These are phyloP conservation scores for Gobius niger DNA, from an alignment of 2,113 vertebrate species.

Conservation along the genomic window DNA sequence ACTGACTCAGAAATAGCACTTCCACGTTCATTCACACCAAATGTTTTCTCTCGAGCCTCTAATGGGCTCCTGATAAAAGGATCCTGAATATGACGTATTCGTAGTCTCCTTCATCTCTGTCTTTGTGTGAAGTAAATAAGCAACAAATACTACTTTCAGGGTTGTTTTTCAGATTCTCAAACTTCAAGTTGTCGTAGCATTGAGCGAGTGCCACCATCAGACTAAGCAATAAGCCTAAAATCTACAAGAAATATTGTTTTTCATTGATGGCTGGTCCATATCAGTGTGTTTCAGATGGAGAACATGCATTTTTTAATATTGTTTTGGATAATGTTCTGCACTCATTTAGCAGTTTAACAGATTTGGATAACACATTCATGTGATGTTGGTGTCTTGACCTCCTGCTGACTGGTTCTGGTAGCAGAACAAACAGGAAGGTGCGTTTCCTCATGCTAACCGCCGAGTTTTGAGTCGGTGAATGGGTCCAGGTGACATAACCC, in stretches of 20 bases:
- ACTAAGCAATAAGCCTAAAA: too few species aligned
- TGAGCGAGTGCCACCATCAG: too few species aligned
- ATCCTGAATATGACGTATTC: background rate
- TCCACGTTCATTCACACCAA: background rate
- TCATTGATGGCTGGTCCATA: too few species aligned
- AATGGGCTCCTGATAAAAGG: background rate
- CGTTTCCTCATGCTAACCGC: background rate
- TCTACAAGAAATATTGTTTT: too few species aligned
- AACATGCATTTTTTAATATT: too few species aligned
- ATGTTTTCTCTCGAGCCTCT: background rate
- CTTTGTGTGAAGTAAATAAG: background rate
- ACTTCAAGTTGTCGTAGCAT: too few species aligned
- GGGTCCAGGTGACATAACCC: background rate
- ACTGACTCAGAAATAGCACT: background rate
- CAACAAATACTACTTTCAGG: background rate
- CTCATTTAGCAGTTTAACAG: too few species aligned
- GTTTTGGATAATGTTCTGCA: too few species aligned
- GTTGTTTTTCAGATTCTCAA: too few species aligned
- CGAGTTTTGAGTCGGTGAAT: background rate
- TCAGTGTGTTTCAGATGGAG: too few species aligned
- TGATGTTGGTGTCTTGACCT: background rate
- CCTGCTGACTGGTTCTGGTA: slow-evolving; percentile 2
- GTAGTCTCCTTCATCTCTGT: background rate
- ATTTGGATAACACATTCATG: background rate
- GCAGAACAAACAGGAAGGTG: slow-evolving; percentile 3